Base-by-base conservation (phyloP, 2,888 invertebrate species). In the Eristalis intricaria region DNA sequence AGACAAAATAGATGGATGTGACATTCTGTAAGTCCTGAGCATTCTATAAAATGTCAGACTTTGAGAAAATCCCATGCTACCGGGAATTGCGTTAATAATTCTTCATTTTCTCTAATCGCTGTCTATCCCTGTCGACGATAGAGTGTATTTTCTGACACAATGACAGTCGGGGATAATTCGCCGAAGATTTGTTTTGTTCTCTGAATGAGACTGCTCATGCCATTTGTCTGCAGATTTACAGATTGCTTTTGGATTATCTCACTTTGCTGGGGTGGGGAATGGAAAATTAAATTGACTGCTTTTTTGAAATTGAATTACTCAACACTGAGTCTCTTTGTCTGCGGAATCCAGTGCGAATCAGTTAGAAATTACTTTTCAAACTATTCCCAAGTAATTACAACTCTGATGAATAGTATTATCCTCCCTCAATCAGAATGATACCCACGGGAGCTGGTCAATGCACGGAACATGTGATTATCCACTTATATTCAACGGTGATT, bases 1-100 rank as follows among this genome's bases (percentile, higher is more conserved):
- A n/a, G n/a, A n/a, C n/a, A n/a, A 50, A n/a, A 50, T 32, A 5
- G 7, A 50, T n/a, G n/a, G 8, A 50, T 50, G 50, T 19, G 50
- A 50, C 50, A 50, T 19, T 2, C 50, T 26, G 8, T 32, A 56
- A 69, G 32, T 58, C 58, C 58, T 15, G 43, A 0, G n/a, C 0
- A n/a, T 26, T 50, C 4, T 29, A 8, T 23, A 19, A 7, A 22
- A 68, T 40, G 26, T n/a, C 8, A 43, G 29, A 29, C 10, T 40
- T 29, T 22, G 4, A 4, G 32, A 2, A 15, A 32, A 26, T 50
- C 50, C 19, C 11, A 29, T 8, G 4, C 56, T 65, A 38, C 56
- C 64, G 56, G 22, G 11, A 15, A 35, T 35, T 50, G 63, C 38
- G 56, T 56, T 74, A 74, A 74, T 74, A 74, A 74, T 74, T 74